A percentile compares a stretch with the other conserved stretches of the same genome.
phyloP scores from a whole-genome alignment of 2,888 invertebrate species.

The Corythucha ciliata region DNA sequence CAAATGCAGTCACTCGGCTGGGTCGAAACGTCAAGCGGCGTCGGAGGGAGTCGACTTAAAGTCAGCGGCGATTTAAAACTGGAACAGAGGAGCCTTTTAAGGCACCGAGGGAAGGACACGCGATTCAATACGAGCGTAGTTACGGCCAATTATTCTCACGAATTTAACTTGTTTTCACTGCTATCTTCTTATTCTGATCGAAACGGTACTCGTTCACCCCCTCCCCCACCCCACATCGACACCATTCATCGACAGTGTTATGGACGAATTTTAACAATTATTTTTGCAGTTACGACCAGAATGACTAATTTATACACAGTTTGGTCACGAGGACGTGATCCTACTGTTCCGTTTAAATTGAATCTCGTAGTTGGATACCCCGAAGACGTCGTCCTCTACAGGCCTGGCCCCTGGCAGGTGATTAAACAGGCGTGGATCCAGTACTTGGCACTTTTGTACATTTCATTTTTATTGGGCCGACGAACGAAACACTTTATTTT shows the following conservation, averaged over 20 bases:
- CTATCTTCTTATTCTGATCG: constrained; percentile 21
- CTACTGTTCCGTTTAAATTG: constrained; percentile 22
- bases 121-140: constrained; percentile 23
- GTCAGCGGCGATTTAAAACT: constrained; percentile 43
- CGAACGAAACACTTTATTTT: constrained; percentile 26
- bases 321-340: constrained; percentile 25
- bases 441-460: constrained; percentile 26
- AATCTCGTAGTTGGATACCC: constrained; percentile 17
- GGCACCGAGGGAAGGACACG: constrained; percentile 23
- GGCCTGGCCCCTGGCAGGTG: constrained; percentile 28
- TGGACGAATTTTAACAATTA: neutral
- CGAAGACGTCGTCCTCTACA: constrained; percentile 26
- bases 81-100: constrained; percentile 42
- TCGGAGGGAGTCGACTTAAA: constrained; percentile 41
- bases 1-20: constrained; percentile 45
- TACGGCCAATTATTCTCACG: constrained; percentile 19
- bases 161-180: constrained; percentile 17
- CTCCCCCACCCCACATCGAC: too few species aligned
- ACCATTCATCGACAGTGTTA: neutral
- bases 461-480: constrained; percentile 21
- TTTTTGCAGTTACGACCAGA: constrained; percentile 25
- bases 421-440: constrained; percentile 29
- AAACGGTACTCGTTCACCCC: constrained; percentile 19
- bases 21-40: constrained; percentile 40
- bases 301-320: constrained; percentile 23